phyloP scores from a whole-genome alignment of 1,140 invertebrate genomes.

The Semibalanus balanoides region DNA sequence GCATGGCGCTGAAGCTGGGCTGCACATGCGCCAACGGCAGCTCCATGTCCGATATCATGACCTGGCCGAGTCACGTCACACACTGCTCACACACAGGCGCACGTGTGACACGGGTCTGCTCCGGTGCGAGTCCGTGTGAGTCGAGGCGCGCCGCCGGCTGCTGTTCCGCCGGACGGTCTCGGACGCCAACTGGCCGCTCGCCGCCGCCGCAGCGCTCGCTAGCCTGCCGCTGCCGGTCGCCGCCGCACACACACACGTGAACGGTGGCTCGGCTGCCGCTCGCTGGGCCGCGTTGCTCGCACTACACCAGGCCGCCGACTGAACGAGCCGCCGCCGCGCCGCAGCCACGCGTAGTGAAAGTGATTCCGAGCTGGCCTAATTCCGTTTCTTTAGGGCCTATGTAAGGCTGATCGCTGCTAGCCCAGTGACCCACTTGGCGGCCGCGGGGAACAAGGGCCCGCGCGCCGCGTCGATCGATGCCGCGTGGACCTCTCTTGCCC shows the following conservation, averaged over 20 bases:
- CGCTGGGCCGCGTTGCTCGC: not conserved
- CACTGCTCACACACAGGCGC: no score
- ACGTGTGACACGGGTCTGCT: no score
- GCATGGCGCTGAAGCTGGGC: not conserved
- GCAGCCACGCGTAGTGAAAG: not conserved
- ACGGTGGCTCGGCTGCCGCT: no score
- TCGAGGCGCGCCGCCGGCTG: no score
- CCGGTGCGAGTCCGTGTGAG: no score
- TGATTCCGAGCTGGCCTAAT: not conserved
- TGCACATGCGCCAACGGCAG: not conserved
- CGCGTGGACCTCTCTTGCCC: not conserved
- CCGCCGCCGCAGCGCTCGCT: no score
- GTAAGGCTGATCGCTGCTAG: not conserved
- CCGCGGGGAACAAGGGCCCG: not conserved
- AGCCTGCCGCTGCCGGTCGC: no score
- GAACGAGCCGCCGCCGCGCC: no score
- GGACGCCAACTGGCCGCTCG: no score
- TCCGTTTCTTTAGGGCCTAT: not conserved
- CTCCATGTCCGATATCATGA: not conserved
- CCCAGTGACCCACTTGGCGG: not conserved
- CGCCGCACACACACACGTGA: no score
- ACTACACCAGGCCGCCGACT: not conserved
- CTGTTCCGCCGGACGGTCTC: no score
- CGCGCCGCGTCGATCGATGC: not conserved
- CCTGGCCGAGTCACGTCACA: no score